Base-by-base conservation (phyloP, 2,888 invertebrate species). In the Platerodrilus igneus region DNA sequence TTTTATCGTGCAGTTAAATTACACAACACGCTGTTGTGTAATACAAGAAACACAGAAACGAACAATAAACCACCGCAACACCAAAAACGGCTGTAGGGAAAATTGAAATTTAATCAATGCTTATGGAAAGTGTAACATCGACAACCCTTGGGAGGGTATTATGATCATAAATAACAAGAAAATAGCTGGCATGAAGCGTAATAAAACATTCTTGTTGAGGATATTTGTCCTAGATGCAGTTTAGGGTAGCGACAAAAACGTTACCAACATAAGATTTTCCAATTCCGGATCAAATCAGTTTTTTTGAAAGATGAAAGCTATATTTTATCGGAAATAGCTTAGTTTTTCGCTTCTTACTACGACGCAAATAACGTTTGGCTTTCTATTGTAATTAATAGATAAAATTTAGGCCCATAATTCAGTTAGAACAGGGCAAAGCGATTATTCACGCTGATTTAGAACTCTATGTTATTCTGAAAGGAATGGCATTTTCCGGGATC, bases 31-130 rank as follows among this genome's bases (percentile, higher is more conserved):
- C 15, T 21, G 20, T 34, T 35, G 36, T 44, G 39, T 44, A 44
- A 39, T 44, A 39, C 39, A 39, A 39, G 37, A 44, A 37, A 44
- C 39, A 44, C 30, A 44, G 44, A 44, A 39, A 44, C 44, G 35
- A 44, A 43, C 42, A 43, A 44, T 44, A 44, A 38, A 44, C 38
- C 44, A 36, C 35, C 35, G n/a, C n/a, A n/a, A n/a, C n/a, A n/a
- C n/a, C 37, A 39, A 44, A 43, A 43, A 39, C 44, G 44, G 39
- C 44, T 44, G 44, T 39, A n/a, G 34, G 44, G 39, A 38, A 41
- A 45, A 45, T 45, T 45, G 45, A 45, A 45, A 45, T 45, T 45
- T 45, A 45, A 45, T 45, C 45, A 45, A 45, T 45, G 40, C 45
- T 40, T 40, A 40, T 40, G 33, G 40, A 40, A n/a, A n/a, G 40